phyloP scores from a whole-genome alignment of 2,113 vertebrate species.

The Tachuris rubrigastra region DNA sequence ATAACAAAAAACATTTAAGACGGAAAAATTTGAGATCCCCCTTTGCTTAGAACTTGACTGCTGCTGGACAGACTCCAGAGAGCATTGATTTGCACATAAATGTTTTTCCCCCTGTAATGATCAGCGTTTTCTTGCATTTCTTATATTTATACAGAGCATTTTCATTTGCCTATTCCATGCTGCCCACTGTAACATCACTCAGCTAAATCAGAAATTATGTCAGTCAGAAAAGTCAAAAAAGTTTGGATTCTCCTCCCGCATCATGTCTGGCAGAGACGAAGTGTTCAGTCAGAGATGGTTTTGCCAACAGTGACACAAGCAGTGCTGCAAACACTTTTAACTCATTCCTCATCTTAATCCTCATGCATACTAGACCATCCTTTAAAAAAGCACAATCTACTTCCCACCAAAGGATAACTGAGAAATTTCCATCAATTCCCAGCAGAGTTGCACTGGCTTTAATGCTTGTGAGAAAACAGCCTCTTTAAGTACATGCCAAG shows the following conservation, averaged over 20 bases:
- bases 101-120: neutral
- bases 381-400: neutral
- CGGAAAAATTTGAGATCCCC: neutral
- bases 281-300: neutral
- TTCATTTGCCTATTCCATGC: neutral
- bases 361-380: neutral
- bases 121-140: neutral
- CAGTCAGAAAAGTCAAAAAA: neutral
- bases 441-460: neutral
- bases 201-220: neutral
- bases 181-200: neutral
- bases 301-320: neutral
- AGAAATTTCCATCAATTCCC: neutral
- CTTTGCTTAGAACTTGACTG: neutral
- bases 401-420: neutral
- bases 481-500: neutral
- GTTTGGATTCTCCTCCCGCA: neutral
- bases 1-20: neutral
- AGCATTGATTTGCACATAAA: neutral
- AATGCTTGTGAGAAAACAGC: neutral
- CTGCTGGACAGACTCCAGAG: neutral
- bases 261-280: neutral
- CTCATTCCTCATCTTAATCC: neutral
- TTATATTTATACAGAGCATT: neutral
- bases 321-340: neutral